These are phyloP conservation scores for Rhopalosiphum padi DNA, from an alignment of 1,140 invertebrate genomes.

Conservation along the genomic window DNA sequence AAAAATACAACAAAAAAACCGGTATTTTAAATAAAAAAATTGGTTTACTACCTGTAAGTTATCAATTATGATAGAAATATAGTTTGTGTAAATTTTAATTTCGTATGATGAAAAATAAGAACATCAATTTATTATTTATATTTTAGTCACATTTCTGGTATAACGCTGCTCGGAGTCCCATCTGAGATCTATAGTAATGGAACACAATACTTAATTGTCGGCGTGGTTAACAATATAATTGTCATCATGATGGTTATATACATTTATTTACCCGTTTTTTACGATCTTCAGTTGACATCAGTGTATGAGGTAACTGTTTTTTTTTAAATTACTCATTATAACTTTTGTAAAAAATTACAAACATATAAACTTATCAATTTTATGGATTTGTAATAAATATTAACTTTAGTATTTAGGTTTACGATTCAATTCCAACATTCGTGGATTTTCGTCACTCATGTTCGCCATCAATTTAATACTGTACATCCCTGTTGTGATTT, in stretches of 20 bases:
- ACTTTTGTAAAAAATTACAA: not conserved
- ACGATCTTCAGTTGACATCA: conserved; percentile 80
- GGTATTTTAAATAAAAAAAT: too few species aligned
- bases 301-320: conserved; percentile 76
- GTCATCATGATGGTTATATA: conserved; percentile 76
- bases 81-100: too few species aligned
- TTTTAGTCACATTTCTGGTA: conserved; percentile 86
- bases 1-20: too few species aligned
- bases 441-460: conserved; percentile 22
- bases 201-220: conserved; percentile 76
- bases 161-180: conserved; percentile 87
- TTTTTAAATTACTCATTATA: not conserved
- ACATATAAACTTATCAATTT: too few species aligned
- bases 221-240: conserved; percentile 71
- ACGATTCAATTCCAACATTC: conserved; percentile 22
- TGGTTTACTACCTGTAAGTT: not conserved
- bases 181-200: conserved; percentile 92
- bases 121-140: not conserved
- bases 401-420: conserved; percentile 32
- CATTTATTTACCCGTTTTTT: conserved; percentile 87
- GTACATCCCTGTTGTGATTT: conserved; percentile 64
- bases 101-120: not conserved
- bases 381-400: not conserved
- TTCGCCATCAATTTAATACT: conserved; percentile 59
- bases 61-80: not conserved